phyloP scores from a whole-genome alignment of 2,888 invertebrate species.

The Microdon myrmicae region DNA sequence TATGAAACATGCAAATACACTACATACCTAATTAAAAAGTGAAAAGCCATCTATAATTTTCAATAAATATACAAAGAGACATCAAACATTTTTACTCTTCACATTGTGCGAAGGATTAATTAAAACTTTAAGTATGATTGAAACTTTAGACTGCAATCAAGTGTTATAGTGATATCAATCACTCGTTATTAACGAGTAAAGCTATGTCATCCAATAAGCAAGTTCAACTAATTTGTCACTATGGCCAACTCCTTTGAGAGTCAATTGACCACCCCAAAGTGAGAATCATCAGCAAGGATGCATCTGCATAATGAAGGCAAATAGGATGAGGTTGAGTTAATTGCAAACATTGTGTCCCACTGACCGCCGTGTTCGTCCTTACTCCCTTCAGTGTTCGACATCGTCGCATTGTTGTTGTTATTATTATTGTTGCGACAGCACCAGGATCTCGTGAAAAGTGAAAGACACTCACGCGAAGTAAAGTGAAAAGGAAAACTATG shows the following conservation, averaged over 20 bases:
- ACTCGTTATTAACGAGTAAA: too few species aligned
- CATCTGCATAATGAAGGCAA: constrained; percentile 33
- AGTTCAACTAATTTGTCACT: constrained; percentile 26
- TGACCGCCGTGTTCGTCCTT: constrained; percentile 20
- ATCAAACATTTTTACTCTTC: too few species aligned
- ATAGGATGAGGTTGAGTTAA: constrained; percentile 22
- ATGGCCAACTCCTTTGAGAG: constrained; percentile 9
- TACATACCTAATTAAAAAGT: too few species aligned
- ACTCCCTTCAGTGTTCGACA: too few species aligned
- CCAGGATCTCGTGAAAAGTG: constrained; percentile 41
- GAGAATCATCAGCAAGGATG: constrained; percentile 18
- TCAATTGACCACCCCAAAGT: constrained; percentile 15
- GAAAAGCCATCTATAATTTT: too few species aligned
- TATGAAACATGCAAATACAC: too few species aligned
- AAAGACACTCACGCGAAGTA: constrained; percentile 17
- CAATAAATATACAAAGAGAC: too few species aligned
- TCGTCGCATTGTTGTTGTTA: too few species aligned
- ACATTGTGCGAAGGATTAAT: constrained; percentile 12
- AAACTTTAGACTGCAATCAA: too few species aligned
- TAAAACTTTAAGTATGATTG: constrained; percentile 1
- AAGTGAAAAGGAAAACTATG: constrained; percentile 1
- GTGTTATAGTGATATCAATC: too few species aligned
- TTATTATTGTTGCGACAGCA: too few species aligned
- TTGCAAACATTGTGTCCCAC: constrained; percentile 23
- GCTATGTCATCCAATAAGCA: constrained; percentile 38